phyloP scores from a whole-genome alignment of 2,113 vertebrate species.

The Collichthys lucidus region DNA sequence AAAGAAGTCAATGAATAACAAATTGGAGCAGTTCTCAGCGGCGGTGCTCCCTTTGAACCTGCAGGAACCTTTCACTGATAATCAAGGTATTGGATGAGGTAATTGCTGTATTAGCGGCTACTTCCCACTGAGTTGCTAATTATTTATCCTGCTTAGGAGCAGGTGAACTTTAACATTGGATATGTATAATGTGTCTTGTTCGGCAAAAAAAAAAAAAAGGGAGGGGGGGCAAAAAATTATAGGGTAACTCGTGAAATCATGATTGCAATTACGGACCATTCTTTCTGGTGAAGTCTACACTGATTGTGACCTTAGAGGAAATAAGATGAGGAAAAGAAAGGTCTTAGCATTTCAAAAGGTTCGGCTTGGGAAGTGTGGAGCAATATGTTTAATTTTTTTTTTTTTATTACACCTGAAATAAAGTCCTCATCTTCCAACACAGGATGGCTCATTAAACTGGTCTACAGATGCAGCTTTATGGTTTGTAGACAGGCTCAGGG shows the following conservation, averaged over 20 bases:
- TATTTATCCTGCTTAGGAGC: slow-evolving; percentile 54
- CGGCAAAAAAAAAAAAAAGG: background rate
- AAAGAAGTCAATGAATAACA: slow-evolving; percentile 64
- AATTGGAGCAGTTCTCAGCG: slow-evolving; percentile 49
- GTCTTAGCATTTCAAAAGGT: slow-evolving; percentile 49
- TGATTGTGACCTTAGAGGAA: slow-evolving; percentile 22
- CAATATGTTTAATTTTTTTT: slow-evolving; percentile 17
- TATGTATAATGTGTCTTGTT: slow-evolving; percentile 28
- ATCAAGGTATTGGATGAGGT: slow-evolving; percentile 69
- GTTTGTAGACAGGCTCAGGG: slow-evolving; percentile 13
- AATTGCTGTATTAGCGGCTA: slow-evolving; percentile 68
- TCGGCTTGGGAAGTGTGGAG: slow-evolving; percentile 4
- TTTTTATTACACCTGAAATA: slow-evolving; percentile 28
- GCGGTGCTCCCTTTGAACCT: slow-evolving; percentile 49
- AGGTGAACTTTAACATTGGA: slow-evolving; percentile 18
- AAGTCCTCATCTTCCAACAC: slow-evolving; percentile 29
- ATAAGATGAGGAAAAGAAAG: slow-evolving; percentile 33
- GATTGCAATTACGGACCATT: slow-evolving; percentile 51
- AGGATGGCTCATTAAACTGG: slow-evolving; percentile 57
- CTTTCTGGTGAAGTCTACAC: background rate
- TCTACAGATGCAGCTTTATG: slow-evolving; percentile 38
- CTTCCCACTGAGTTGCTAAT: slow-evolving; percentile 65
- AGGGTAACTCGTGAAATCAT: slow-evolving; percentile 26
- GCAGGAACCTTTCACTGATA: slow-evolving; percentile 63
- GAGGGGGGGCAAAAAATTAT: background rate